Evolutionary conservation across 2,888 invertebrate species (phyloP), one percentile per base, ranked within the genome.

Genomic region (Scrobipalpa costella): DNA sequence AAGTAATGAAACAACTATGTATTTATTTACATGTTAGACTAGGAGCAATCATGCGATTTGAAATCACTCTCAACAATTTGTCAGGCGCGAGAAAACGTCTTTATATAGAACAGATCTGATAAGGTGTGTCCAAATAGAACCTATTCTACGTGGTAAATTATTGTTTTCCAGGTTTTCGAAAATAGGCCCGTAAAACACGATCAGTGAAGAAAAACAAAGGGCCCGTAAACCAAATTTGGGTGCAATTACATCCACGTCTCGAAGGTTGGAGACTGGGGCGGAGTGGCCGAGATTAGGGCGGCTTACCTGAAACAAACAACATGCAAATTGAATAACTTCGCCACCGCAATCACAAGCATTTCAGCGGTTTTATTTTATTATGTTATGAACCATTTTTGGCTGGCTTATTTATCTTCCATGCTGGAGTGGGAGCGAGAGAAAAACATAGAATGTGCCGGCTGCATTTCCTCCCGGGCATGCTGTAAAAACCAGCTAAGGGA

Each of bases 281-380:
- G 38, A 64, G 62, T 57, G 27, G 21, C 49, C 57, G 52, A 44
- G 62, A 52, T 63, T 63, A 61, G 61, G 61, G 57, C 60, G 61
- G 50, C 74, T 76, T 75, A 77, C 77, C 77, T 76, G 76, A 67
- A 75, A 77, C 71, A 73, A 73, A 68, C 69, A 66, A 62, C 63
- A 67, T 59, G 62, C 57, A 63, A 66, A 64, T 64, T 66, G 67
- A 66, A 68, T 65, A 69, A 63, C 57, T 49, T 58, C 36, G 50
- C 61, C 13, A 34, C 34, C 19, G 27, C 27, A 19, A 38, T 36
- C 50, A 21, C 50, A 52, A 21, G 33, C 57, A 8, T 34, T 34
- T 57, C 5, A 11, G 2, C 34, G 57, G 15, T 34, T 57, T 57
- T 33, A 57, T 33, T 34, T 9, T 52, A 27, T 21, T 21, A n/a